Conservation (phyloP, 2,888 invertebrate genomes). For the Tetheella fluctuosa region DNA sequence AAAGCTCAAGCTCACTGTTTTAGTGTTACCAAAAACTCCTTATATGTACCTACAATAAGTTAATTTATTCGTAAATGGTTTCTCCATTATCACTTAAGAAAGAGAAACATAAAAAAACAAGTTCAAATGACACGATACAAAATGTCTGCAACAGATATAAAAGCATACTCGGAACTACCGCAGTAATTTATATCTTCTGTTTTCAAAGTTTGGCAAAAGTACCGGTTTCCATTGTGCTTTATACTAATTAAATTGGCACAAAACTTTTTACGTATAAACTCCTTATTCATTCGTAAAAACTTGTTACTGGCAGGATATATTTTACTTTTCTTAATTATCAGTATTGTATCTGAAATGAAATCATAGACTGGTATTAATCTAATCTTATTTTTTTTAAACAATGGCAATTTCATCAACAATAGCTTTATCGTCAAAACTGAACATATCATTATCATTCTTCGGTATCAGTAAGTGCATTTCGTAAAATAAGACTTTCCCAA, state of each 20-base stretch:
- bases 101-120: not conserved
- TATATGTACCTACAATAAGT: too few relatives aligned
- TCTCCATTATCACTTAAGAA: too few relatives aligned
- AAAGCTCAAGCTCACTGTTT: too few relatives aligned
- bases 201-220: not conserved
- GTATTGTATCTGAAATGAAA: not conserved
- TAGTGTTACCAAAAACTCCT: too few relatives aligned
- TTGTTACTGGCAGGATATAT: not conserved
- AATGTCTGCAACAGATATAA: not conserved
- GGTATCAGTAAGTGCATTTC: too few relatives aligned
- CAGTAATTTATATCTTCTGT: not conserved
- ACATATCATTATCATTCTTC: too few relatives aligned
- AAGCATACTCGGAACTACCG: not conserved
- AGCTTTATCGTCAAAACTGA: too few relatives aligned
- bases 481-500: too few relatives aligned
- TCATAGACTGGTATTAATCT: not conserved
- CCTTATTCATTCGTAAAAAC: not conserved
- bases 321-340: not conserved
- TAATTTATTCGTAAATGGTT: too few relatives aligned
- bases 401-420: too few relatives aligned
- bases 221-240: not conserved
- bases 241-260: slow-evolving; percentile 5
- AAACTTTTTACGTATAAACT: not conserved
- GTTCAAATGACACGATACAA: too few relatives aligned
- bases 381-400: not conserved